Base-by-base conservation (phyloP, 2,888 invertebrate species). In the Cotesia congregata region DNA sequence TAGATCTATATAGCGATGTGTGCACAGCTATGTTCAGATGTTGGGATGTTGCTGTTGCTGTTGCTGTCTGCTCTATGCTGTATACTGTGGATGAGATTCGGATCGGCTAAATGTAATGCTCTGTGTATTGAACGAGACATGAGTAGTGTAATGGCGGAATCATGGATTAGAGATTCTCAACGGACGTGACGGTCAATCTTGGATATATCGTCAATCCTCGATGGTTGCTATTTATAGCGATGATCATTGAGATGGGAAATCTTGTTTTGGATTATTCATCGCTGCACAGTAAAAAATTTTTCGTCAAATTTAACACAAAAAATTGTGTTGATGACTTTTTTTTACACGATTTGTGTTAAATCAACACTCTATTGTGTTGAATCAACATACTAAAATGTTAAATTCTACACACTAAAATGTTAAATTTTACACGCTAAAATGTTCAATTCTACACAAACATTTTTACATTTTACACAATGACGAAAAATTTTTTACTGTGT, bases 101-200 rank as follows among this genome's bases (percentile, higher is more conserved):
- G 12, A 50, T 50, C 50, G 50, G 50, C 50, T 50, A 50, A 50
- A 50, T 50, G 50, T 50, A 50, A 50, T 50, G 50, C 50, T 50
- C 9, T 50, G 50, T 50, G 50, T 67, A 73, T 77, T 78, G 76
- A 71, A 75, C 30, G 74, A 78, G 74, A 74, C 72, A 77, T 76
- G 78, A 78, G 75, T 72, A 68, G 61, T 67, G 76, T 80, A 79
- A 79, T 80, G 83, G 86, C 88, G 88, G 88, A 89, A 89, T 81
- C 86, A 88, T 88, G 88, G 88, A 88, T 88, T 88, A 87, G 85
- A 86, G 86, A 86, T 83, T 86, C 80, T 83, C 77, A 81, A 82
- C 77, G 79, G 64, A 79, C 78, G 78, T 77, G 79, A 78, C 50
- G 80, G 77, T 72, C 62, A 72, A 72, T 17, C 61, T 72, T 6